These are phyloP conservation scores for Pomacea maculata DNA, from an alignment of 1,140 invertebrate species.

Conservation along the genomic window DNA sequence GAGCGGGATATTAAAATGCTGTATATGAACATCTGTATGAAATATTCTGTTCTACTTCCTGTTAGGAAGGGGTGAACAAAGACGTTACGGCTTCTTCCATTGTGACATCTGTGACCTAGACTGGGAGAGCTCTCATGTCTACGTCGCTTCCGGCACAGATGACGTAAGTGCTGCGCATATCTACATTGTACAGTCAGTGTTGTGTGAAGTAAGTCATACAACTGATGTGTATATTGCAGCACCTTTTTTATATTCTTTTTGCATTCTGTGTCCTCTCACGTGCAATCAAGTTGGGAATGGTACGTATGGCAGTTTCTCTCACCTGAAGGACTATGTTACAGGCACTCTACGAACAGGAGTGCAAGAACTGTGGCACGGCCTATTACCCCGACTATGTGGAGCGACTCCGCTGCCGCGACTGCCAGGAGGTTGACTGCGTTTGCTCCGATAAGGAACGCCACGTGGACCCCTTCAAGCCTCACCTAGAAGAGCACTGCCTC, in stretches of 20 bases:
- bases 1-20: too few relatives aligned
- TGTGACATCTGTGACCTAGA: not conserved
- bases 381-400: conserved; percentile 42
- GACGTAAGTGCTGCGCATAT: not conserved
- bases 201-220: not conserved
- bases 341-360: conserved; percentile 9
- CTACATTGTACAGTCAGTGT: not conserved
- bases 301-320: too few relatives aligned
- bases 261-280: too few relatives aligned
- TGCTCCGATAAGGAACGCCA: conserved; percentile 31
- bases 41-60: too few relatives aligned
- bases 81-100: conserved; percentile 9
- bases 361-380: conserved; percentile 12
- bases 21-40: too few relatives aligned
- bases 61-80: too few relatives aligned
- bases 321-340: not conserved
- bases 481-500: conserved; percentile 39
- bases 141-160: not conserved
- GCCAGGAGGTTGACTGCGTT: conserved; percentile 26
- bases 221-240: not conserved
- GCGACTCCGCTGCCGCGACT: conserved; percentile 31
- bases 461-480: conserved; percentile 39
- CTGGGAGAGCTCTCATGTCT: conserved; percentile 15
- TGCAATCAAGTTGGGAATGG: too few relatives aligned
- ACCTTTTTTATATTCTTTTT: not conserved